Evolutionary conservation across 2,888 invertebrate genomes (phyloP), one percentile per base, ranked within the genome.

Genomic region (Pristionchus fissidentatus): DNA sequence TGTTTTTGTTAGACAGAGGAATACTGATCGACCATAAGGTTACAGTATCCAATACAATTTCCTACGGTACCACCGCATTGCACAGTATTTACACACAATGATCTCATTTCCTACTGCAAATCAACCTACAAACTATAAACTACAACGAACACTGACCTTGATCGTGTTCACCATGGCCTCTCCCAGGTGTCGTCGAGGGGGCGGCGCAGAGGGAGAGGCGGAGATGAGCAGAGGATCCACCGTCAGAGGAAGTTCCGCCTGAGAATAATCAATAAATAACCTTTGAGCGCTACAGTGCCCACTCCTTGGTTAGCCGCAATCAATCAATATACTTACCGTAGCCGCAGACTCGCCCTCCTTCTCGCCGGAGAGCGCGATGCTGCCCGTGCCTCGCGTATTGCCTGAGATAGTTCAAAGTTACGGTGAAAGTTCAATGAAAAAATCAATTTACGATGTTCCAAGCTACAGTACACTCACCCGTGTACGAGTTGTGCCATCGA

Each of bases 121-220:
- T 66, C 66, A 66, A 62, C 55, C 41, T 66, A 19, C 41, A 32
- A 62, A 4, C 35, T 55, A 55, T n/a, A 55, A 22, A 55, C 13
- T 13, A 15, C 55, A 55, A 55, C 15, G 10, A 13, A 19, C n/a
- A 3, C 96, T 95, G 90, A 98, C 96, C 92, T 96, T 95, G 87
- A 98, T 94, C 92, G 97, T 96, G 93, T 98, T 98, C 92, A 98
- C 98, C 94, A 99, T 98, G 94, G 98, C 97, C 93, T 98, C 98
- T 80, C 98, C 98, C 85, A 99, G 94, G 93, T 97, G 97, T 0
- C 99, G 95, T 43, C 96, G 95, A 35, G 92, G 86, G 15, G 88
- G 84, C 41, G 92, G 92, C 15, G 95, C 94, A 90, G 95, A 95
- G 43, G 93, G 92, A 80, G 92, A 91, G 80, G 92, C 93, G 52